Base-by-base conservation (phyloP, 2,113 vertebrate species). In the Cardinalis cardinalis region DNA sequence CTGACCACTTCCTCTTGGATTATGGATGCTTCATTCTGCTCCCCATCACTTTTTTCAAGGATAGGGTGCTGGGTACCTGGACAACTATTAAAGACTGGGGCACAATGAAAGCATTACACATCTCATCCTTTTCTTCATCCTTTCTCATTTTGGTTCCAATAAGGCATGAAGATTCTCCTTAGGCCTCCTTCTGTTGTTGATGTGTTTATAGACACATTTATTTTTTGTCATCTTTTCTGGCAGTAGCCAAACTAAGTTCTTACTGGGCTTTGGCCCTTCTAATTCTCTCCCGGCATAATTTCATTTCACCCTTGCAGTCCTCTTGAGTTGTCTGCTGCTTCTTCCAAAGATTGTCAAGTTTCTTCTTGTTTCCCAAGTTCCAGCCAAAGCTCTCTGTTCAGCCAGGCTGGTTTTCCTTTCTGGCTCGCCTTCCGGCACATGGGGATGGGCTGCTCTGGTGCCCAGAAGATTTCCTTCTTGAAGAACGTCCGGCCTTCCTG, bases 381-480 rank as follows among this genome's bases (percentile, higher is more conserved):
- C 53, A 68, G 40, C 9, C 61, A 53, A 48, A 74, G 2, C 14
- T 46, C 44, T 68, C n/a, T 68, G 24, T 60, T 53, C 61, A 61
- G 34, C 25, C n/a, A 41, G 25, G 25, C 7, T 26, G 3, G 7
- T 41, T 11, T 46, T 75, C 25, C 19, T 19, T 23, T 24, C 20
- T 59, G 8, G 38, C 19, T 73, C 0, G 0, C 29, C n/a, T 73
- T 73, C 41, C 0, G 1, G 14, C 3, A 3, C 48, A 18, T 26
- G 12, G 40, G 21, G 11, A 8, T 21, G 34, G 61, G 18, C 31
- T 73, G 6, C n/a, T 48, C n/a, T 51, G 10, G 14, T n/a, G 5
- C 18, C 9, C 23, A 4, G 6, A 26, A 23, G 17, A 41, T 48
- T 68, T 68, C 46, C 17, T 40, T 25, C 25, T 60, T 82, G 21